phyloP scores from a whole-genome alignment of 2,888 invertebrate species.

The Morpho helenor region DNA sequence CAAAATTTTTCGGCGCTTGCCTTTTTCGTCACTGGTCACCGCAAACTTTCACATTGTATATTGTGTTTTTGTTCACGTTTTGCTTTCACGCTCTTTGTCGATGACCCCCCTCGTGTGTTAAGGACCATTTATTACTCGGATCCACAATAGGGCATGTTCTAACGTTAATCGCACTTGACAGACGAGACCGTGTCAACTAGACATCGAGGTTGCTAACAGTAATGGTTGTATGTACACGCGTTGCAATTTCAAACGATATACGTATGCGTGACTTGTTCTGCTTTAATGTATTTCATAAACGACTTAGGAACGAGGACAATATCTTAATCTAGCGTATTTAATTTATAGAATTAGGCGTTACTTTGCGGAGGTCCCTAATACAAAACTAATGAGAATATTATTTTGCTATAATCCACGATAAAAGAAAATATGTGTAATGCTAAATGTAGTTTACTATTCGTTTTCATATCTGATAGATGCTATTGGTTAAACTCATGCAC shows the following conservation, averaged over 20 bases:
- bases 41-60: constrained; percentile 67
- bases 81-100: constrained; percentile 53
- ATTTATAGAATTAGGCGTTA: too few relatives aligned
- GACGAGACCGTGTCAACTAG: constrained; percentile 17
- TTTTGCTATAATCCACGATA: too few relatives aligned
- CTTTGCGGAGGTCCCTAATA: too few relatives aligned
- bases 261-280: constrained; percentile 6
- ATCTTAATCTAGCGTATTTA: neutral
- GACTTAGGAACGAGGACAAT: neutral
- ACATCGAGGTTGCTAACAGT: constrained; percentile 18
- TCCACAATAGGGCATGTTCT: constrained; percentile 13
- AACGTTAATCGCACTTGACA: constrained; percentile 15
- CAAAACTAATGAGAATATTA: too few relatives aligned
- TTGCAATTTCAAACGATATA: neutral
- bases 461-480: too few relatives aligned
- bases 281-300: neutral
- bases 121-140: constrained; percentile 29
- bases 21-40: constrained; percentile 60
- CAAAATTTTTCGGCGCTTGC: constrained; percentile 30
- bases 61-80: constrained; percentile 47
- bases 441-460: too few relatives aligned
- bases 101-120: constrained; percentile 33
- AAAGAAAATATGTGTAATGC: too few relatives aligned
- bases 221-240: constrained; percentile 9
- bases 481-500: too few relatives aligned